phyloP scores from a whole-genome alignment of 1,140 invertebrate genomes.

The Anadara kagoshimensis region DNA sequence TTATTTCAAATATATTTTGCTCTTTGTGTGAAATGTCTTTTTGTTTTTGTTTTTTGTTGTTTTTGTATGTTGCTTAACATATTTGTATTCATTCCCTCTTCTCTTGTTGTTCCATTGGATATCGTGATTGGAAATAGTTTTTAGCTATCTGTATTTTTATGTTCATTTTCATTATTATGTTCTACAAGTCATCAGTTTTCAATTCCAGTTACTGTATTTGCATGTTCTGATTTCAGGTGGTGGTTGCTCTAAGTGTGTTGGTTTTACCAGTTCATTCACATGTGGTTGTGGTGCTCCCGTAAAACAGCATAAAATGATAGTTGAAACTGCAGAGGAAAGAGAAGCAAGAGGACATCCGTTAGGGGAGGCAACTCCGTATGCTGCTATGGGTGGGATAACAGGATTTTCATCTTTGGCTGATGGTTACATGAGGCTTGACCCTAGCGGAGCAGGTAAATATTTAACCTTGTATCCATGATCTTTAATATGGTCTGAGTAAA shows the following conservation, averaged over 20 bases:
- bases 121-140: too few relatives aligned
- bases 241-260: conserved; percentile 68
- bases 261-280: conserved; percentile 70
- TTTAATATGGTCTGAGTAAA: too few relatives aligned
- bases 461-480: neutral
- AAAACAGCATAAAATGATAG: conserved; percentile 66
- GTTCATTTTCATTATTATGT: neutral
- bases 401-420: conserved; percentile 73
- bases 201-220: too few relatives aligned
- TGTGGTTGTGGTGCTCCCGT: conserved; percentile 68
- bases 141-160: too few relatives aligned
- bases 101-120: too few relatives aligned
- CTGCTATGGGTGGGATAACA: conserved; percentile 73
- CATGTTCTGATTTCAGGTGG: conserved; percentile 14
- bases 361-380: conserved; percentile 68
- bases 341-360: conserved; percentile 70
- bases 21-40: too few relatives aligned
- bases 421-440: conserved; percentile 72
- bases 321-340: conserved; percentile 72
- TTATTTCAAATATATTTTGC: too few relatives aligned
- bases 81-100: too few relatives aligned
- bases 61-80: too few relatives aligned
- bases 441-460: conserved; percentile 69
- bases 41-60: too few relatives aligned
- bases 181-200: neutral